These are phyloP conservation scores for Stegodyphus mimosarum DNA, from an alignment of 1,140 invertebrate genomes.

Conservation along the genomic window DNA sequence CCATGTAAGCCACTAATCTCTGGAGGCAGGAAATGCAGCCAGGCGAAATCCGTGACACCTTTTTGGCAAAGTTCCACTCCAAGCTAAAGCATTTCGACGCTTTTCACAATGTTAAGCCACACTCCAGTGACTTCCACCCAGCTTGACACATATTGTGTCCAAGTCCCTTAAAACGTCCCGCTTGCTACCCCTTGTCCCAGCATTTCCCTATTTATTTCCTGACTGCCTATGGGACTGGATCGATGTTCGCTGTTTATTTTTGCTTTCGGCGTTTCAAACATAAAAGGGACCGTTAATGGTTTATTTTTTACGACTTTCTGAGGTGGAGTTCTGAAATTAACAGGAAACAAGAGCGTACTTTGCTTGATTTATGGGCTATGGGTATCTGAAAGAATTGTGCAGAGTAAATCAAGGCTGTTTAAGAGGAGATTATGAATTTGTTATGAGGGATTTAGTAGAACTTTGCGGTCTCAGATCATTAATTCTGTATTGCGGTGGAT, in stretches of 20 bases:
- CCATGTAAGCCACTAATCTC: neutral
- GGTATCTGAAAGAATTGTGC: constrained; percentile 9
- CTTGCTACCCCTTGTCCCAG: neutral
- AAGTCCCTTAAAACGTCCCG: neutral
- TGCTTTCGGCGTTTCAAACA: neutral
- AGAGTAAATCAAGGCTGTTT: constrained; percentile 18
- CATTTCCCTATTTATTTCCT: constrained; percentile 30
- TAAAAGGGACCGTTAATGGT: constrained; percentile 20
- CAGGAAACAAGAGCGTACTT: constrained; percentile 29
- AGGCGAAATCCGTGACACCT: constrained; percentile 29
- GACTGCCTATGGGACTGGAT: constrained; percentile 5
- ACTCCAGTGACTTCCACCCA: constrained; percentile 7
- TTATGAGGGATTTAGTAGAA: constrained; percentile 27
- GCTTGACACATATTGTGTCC: constrained; percentile 36
- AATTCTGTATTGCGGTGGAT: constrained; percentile 23
- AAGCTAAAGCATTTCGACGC: constrained; percentile 15
- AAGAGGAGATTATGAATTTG: constrained; percentile 32
- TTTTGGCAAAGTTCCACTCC: constrained; percentile 32
- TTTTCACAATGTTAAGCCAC: constrained; percentile 32
- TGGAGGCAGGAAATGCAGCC: constrained; percentile 13
- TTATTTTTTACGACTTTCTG: constrained; percentile 1
- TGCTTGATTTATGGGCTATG: constrained; percentile 18
- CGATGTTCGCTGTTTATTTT: neutral
- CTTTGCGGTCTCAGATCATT: constrained; percentile 24
- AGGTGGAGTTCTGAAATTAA: constrained; percentile 18